Base-by-base conservation (phyloP, 2,888 invertebrate species). In the Epinotia bilunana region DNA sequence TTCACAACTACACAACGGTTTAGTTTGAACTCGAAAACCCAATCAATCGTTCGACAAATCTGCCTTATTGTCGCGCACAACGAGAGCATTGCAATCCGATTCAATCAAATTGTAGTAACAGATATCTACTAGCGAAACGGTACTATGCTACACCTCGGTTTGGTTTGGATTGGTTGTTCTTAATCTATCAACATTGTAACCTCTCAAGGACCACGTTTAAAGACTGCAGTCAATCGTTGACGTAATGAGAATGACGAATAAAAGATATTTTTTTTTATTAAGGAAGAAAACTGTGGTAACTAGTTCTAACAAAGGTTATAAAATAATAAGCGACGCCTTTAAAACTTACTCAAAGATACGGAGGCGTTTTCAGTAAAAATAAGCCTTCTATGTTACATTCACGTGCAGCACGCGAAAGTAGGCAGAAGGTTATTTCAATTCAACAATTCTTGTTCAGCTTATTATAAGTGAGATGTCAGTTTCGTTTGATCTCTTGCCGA, bases 41-140 rank as follows among this genome's bases (percentile, higher is more conserved):
- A 69, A 60, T 69, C 23, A 60, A 69, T 46, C 43, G 23, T 60
- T 60, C 43, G 28, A 69, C 46, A 16, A 69, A 69, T 69, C 58
- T 23, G 46, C 12, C 58, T 58, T 60, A 60, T 69, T 23, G 28
- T n/a, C 2, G 6, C 18, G 18, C 46, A 3, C 23, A 39, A 68
- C 57, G 57, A 58, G 57, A 58, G 58, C 7, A 33, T 55, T 55
- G 57, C 55, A 9, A 69, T 46, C 46, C 23, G 58, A 60, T 69
- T 43, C 60, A 60, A 69, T 69, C n/a, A 46, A 69, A 69, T 69
- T 46, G 58, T 16, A 6, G 58, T 46, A 60, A 58, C 58, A 12
- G 68, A 68, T 58, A 49, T 49, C 6, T 49, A 20, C 68, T 23
- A 46, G 43, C 23, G 11, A 43, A 16, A 46, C 16, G 11, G 43